A percentile compares a stretch with the other conserved stretches of the same genome.
phyloP scores from a whole-genome alignment of 92 coral and sea anemone species.

The Micromussa lordhowensis region DNA sequence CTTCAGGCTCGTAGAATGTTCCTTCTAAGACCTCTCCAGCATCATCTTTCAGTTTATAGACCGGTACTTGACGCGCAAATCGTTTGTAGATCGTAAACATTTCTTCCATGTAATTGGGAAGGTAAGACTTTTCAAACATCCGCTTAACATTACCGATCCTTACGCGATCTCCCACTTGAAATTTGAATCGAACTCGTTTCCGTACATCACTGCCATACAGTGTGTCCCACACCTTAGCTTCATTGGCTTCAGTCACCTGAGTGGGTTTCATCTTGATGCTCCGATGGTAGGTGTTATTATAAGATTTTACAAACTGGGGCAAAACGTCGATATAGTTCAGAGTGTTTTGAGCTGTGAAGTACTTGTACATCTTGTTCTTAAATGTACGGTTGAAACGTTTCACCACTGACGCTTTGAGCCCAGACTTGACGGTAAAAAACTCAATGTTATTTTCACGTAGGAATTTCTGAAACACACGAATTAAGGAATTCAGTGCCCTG shows the following conservation, averaged over 20 bases:
- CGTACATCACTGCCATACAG: background rate
- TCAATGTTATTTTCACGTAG: constrained; percentile 30
- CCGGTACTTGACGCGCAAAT: no score
- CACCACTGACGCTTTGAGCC: no score
- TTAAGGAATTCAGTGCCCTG: background rate
- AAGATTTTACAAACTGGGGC: constrained; percentile 44
- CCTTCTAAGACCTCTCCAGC: constrained; percentile 52
- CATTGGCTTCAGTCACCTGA: constrained; percentile 46
- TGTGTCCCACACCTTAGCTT: no score
- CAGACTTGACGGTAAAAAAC: no score
- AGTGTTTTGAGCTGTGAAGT: constrained; percentile 8
- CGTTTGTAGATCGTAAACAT: no score
- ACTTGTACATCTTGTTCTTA: no score
- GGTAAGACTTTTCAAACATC: no score
- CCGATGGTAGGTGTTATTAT: constrained; percentile 58
- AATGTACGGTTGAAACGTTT: no score
- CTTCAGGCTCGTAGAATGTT: constrained; percentile 56
- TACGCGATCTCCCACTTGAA: no score
- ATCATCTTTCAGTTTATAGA: no score
- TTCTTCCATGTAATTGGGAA: no score
- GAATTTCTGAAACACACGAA: constrained; percentile 24
- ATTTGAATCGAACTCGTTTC: constrained; percentile 30
- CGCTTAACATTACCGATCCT: no score
- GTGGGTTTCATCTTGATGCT: constrained; percentile 50
- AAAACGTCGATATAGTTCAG: constrained; percentile 31